phyloP scores from a whole-genome alignment of 1,140 invertebrate genomes.

The Hyposmocoma kahamanoa region DNA sequence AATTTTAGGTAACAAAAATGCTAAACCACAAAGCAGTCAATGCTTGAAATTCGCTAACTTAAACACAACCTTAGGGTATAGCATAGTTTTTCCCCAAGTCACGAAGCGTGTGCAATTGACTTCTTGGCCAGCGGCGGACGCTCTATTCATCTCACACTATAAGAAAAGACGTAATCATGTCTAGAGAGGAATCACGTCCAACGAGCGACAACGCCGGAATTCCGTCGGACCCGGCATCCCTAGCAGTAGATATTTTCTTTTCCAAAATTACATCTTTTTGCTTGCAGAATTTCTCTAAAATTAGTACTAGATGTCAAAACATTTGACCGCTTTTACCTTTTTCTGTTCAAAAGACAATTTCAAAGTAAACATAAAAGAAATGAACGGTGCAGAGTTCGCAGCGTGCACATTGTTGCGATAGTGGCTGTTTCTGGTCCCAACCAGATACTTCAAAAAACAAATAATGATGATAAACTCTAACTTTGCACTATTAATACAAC shows the following conservation, averaged over 20 bases:
- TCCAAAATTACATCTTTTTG: constrained; percentile 41
- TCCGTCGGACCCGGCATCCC: constrained; percentile 41
- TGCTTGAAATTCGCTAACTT: no score
- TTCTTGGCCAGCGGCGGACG: constrained; percentile 26
- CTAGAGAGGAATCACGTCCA: constrained; percentile 55
- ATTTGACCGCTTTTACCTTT: constrained; percentile 15
- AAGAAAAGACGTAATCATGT: constrained; percentile 60
- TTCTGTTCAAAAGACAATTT: no score
- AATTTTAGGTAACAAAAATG: no score
- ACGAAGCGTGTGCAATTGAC: constrained; percentile 41
- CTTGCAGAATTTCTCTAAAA: constrained; percentile 25
- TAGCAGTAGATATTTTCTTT: constrained; percentile 48
- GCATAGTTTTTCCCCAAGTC: constrained; percentile 16
- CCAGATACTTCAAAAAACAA: no score
- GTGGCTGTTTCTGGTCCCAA: no score
- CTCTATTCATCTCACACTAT: constrained; percentile 51
- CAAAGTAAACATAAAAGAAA: no score
- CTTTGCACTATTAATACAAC: no score
- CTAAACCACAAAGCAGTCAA: no score
- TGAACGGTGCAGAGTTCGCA: no score
- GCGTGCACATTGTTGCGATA: no score
- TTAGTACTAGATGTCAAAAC: constrained; percentile 22
- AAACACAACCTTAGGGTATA: no score
- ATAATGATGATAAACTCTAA: no score
- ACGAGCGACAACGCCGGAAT: constrained; percentile 57